Conservation (phyloP, 2,797 vertebrate species). For the Todus mexicanus region DNA sequence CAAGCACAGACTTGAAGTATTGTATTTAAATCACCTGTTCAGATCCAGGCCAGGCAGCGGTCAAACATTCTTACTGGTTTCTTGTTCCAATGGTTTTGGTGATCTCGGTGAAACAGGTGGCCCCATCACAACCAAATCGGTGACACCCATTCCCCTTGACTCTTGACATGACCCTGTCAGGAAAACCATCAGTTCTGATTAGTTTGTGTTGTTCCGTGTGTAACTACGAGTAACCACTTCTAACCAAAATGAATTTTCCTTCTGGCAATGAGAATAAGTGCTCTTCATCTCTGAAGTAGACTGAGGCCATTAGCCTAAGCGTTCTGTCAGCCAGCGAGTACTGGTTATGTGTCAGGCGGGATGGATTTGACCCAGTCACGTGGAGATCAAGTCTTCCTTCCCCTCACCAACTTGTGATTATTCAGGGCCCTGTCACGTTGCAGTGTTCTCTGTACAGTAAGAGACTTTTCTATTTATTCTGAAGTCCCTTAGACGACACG, state of each 20-base stretch:
- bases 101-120: neutral
- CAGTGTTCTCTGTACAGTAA: neutral
- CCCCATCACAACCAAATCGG: neutral
- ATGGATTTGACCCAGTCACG: neutral
- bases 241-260: neutral
- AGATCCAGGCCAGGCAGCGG: neutral
- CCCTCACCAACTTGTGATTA: neutral
- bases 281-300: neutral
- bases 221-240: neutral
- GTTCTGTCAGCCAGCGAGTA: neutral
- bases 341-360: neutral
- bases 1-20: neutral
- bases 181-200: neutral
- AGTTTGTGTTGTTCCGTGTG: neutral
- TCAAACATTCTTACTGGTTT: neutral
- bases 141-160: neutral
- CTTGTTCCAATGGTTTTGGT: neutral
- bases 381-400: neutral
- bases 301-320: neutral
- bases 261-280: neutral
- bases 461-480: neutral
- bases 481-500: neutral
- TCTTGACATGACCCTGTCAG: neutral
- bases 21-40: neutral
- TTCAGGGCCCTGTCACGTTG: neutral